Percentiles rank a stretch among this genome's conserved stretches.
phyloP scores from a whole-genome alignment of 2,888 invertebrate species.

The Mythimna pallens region DNA sequence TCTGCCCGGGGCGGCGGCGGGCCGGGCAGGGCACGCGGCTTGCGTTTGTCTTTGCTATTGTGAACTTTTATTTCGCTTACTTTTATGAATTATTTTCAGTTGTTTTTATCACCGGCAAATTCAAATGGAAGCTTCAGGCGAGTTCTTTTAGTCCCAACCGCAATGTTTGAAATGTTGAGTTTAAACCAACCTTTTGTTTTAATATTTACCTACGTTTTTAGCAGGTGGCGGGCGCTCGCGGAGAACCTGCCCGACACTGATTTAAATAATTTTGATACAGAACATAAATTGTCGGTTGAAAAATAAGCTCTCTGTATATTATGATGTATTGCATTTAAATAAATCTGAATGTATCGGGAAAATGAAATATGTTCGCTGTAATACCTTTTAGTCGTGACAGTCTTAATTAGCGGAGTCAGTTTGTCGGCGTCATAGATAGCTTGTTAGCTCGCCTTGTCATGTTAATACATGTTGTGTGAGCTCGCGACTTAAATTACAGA shows the following conservation, averaged over 20 bases:
- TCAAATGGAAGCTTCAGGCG: constrained; percentile 77
- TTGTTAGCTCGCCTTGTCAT: constrained; percentile 82
- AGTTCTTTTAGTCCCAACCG: constrained; percentile 65
- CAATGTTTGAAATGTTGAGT: constrained; percentile 57
- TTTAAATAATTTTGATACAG: constrained; percentile 57
- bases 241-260: constrained; percentile 43
- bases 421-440: constrained; percentile 67
- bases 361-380: constrained; percentile 59
- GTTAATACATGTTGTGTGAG: constrained; percentile 73
- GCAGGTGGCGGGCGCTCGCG: constrained; percentile 20
- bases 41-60: constrained; percentile 89
- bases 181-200: constrained; percentile 55
- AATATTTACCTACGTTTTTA: constrained; percentile 48
- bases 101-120: constrained; percentile 86
- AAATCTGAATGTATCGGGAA: constrained; percentile 27
- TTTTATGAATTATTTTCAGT: constrained; percentile 89
- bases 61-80: constrained; percentile 87
- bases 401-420: constrained; percentile 75
- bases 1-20: constrained; percentile 77
- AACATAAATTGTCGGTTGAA: constrained; percentile 36
- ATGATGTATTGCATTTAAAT: constrained; percentile 53
- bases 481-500: constrained; percentile 67
- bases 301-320: constrained; percentile 48
- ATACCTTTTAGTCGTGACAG: constrained; percentile 56
- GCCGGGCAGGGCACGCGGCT: constrained; percentile 56